Base-by-base conservation (phyloP, 1,140 invertebrate species). In the Drosophila nannoptera region DNA sequence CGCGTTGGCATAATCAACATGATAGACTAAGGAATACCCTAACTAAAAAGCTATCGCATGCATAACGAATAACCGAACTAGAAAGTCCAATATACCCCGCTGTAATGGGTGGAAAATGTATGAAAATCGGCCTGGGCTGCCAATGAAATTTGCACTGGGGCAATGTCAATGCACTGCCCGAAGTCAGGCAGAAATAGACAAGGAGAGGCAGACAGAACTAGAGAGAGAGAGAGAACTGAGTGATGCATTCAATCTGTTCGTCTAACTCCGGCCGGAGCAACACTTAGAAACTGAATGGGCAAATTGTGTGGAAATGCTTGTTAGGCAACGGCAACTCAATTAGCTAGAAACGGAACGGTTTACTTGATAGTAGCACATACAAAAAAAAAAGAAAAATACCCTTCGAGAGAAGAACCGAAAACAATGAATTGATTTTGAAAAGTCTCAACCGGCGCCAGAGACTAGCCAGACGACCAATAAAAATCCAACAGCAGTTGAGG, bases 151-250 rank as follows among this genome's bases (percentile, higher is more conserved):
- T 68, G 80, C 80, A 73, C 64, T 75, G 69, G 38, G 77, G 70
- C 78, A 83, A 83, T 83, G 80, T 83, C 80, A 83, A 84, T 83
- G 80, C 81, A 70, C 80, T 83, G 84, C 80, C 80, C 59, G 40
- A 55, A 36, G 66, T 46, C 58, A 78, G 70, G 78, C 61, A 38
- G 62, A 74, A 52, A 40, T 66, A 70, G 48, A 59, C 54, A 12
- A 14, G 5, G 38, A 49, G 22, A 11, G 22, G 31, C 40, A n/a
- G 5, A n/a, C 11, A 9, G 38, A 40, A 4, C 9, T 5, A 8
- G 8, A 40, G 38, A n/a, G 40, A 42, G 40, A 40, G 38, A 38
- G 6, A 38, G 36, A 38, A 7, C 2, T 9, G 45, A 29, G 33
- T 50, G 32, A 49, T 63, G 52, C 29, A 69, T 61, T 54, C 58